phyloP scores from a whole-genome alignment of 2,797 vertebrate genomes.

The Rhinichthys osculus region DNA sequence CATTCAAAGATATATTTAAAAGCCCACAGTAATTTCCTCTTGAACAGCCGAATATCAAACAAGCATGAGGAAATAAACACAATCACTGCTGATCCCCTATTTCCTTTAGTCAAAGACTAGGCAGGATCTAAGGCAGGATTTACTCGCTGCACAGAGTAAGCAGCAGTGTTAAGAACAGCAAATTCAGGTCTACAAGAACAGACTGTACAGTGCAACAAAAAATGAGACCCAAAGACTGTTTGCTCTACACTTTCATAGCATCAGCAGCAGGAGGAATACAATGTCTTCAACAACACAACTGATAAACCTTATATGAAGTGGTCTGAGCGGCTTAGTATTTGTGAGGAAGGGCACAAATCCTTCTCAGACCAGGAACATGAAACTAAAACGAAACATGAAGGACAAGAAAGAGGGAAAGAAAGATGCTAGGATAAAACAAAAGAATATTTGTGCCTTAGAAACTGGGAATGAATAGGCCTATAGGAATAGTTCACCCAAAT shows the following conservation, averaged over 20 bases:
- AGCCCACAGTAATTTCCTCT: slow-evolving; percentile 8
- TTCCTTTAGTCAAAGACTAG: slow-evolving; percentile 41
- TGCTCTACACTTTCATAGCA: not conserved
- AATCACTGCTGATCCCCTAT: slow-evolving; percentile 15
- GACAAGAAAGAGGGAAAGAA: not conserved
- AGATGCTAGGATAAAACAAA: not conserved
- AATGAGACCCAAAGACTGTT: not conserved
- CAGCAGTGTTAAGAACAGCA: slow-evolving; percentile 21
- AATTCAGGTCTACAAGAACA: slow-evolving; percentile 29
- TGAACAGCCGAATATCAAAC: slow-evolving; percentile 23
- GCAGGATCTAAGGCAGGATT: slow-evolving; percentile 35
- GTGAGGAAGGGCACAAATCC: slow-evolving; percentile 8
- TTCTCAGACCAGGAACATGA: not conserved
- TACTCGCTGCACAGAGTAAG: not conserved
- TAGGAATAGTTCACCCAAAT: not conserved
- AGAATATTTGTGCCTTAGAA: not conserved
- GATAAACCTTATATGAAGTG: slow-evolving; percentile 14
- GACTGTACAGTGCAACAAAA: slow-evolving; percentile 24
- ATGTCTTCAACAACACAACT: not conserved
- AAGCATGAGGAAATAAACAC: slow-evolving; percentile 28
- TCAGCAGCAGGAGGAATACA: not conserved
- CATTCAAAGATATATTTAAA: not conserved
- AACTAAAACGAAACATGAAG: not conserved
- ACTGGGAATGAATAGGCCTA: not conserved
- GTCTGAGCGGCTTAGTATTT: not conserved